Base-by-base conservation (phyloP, 2,113 vertebrate genomes). In the Tinamus guttatus region DNA sequence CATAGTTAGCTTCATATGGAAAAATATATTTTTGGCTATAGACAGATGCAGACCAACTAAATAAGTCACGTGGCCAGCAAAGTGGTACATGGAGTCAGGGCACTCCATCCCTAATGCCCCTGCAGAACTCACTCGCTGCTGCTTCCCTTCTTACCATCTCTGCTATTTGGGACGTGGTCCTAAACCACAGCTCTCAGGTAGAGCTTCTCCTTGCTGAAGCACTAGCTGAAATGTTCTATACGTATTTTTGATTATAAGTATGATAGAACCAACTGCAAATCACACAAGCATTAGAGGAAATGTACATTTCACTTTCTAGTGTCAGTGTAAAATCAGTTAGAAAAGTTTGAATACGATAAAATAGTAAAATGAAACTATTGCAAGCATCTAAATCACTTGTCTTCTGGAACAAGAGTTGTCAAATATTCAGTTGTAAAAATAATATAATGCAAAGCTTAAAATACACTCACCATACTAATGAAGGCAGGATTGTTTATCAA, bases 401-500 rank as follows among this genome's bases (percentile, higher is more conserved):
- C 18, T 65, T 81, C n/a, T 10, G 70, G 69, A 74, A 59, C 19
- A 78, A 51, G 20, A 63, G 10, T 13, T 65, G 11, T 64, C 81
- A 64, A 24, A 86, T 81, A 13, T 71, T 56, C n/a, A 20, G 19
- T 81, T 59, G 89, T 69, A 69, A 71, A 83, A 86, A 70, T 12
- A 36, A 28, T 40, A 22, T 32, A 81, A 82, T 13, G 32, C 77
- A 62, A 87, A 89, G 32, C 62, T 71, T 90, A 24, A 95, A 73
- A 90, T 87, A 58, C 34, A 97, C 98, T 98, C 90, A 99, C 99
- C 99, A 99, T 99, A 96, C 99, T 99, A 97, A 99, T 99, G 98
- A 99, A 99, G 43, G 99, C 99, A 51, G 99, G 99, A 98, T 99
- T 99, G 97, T 99, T 99, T 98, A 99, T 99, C 96, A 99, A 98